Evolutionary conservation across 2,113 vertebrate genomes (phyloP).

Genomic region (Ceuthmochares aereus): DNA sequence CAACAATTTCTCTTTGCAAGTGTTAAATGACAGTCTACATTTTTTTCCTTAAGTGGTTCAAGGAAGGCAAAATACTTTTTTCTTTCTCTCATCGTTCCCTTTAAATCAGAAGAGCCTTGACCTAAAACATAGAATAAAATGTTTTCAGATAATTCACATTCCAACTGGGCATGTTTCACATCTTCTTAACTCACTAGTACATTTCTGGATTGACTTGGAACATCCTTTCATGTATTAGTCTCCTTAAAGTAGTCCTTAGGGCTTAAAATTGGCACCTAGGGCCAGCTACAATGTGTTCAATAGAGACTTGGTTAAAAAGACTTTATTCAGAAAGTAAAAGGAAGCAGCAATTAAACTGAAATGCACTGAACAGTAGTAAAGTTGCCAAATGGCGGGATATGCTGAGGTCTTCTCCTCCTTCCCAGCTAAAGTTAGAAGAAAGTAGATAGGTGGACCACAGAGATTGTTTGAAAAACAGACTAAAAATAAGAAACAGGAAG

Average conservation of each 20-base stretch:
- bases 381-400: not conserved
- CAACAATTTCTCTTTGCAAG: not conserved
- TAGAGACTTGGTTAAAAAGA: conserved; percentile 30
- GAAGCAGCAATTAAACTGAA: conserved; percentile 20
- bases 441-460: not conserved
- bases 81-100: not conserved
- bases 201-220: not conserved
- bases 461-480: not conserved
- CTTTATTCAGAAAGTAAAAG: conserved; percentile 42
- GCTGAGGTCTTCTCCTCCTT: not conserved
- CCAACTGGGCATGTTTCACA: not conserved
- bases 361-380: not conserved
- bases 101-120: not conserved
- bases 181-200: not conserved
- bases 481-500: not conserved
- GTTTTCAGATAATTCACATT: not conserved
- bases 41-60: not conserved
- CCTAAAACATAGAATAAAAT: conserved; percentile 8
- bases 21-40: not conserved
- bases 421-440: not conserved
- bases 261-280: conserved; percentile 6
- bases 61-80: not conserved
- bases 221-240: not conserved
- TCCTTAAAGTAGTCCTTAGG: not conserved
- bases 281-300: not conserved